phyloP scores from a whole-genome alignment of 1,140 invertebrate species.

The Nephila pilipes region DNA sequence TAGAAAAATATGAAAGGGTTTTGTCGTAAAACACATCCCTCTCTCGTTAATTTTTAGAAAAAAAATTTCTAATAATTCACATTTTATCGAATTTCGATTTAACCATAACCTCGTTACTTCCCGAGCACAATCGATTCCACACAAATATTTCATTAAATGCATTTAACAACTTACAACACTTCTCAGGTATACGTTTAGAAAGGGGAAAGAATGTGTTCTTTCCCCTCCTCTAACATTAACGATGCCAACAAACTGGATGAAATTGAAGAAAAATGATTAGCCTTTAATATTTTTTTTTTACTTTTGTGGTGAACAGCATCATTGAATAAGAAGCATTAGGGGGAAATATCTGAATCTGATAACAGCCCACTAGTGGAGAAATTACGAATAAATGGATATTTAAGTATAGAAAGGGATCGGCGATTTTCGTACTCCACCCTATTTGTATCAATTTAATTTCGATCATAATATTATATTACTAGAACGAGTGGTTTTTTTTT shows the following conservation, averaged over 20 bases:
- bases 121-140: not conserved
- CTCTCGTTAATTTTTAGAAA: not conserved
- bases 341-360: conserved; percentile 28
- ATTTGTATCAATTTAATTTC: conserved; percentile 41
- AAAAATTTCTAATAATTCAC: not conserved
- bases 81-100: conserved; percentile 20
- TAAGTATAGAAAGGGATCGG: not conserved
- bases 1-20: too few relatives aligned
- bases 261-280: conserved; percentile 34
- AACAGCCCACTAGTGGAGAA: not conserved
- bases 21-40: not conserved
- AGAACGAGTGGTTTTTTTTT: not conserved
- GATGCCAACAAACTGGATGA: conserved; percentile 22
- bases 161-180: not conserved
- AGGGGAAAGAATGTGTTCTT: not conserved
- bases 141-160: conserved; percentile 20
- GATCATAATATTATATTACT: not conserved
- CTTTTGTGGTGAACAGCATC: not conserved
- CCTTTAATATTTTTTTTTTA: conserved; percentile 8
- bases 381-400: conserved; percentile 18
- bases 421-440: not conserved
- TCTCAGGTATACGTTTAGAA: not conserved
- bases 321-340: not conserved
- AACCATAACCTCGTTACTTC: not conserved
- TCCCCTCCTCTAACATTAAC: not conserved